A percentile compares a stretch with the other conserved stretches of the same genome.
Evolutionary conservation across 2,797 vertebrate genomes (phyloP).

Genomic region (Eulemur coronatus): DNA sequence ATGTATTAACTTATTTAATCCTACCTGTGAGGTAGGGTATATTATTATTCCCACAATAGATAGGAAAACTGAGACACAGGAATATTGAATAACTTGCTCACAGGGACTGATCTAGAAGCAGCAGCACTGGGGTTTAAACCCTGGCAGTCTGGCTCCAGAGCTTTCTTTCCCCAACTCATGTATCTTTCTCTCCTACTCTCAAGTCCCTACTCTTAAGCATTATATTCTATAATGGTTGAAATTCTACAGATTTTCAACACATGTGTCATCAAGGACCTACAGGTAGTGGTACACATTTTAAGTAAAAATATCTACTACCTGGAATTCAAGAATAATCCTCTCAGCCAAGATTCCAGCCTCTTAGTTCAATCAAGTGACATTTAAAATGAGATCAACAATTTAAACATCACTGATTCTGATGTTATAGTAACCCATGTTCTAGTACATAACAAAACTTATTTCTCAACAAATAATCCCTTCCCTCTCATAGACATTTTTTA

Average conservation of each 20-base stretch:
- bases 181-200: not conserved
- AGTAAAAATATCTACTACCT: not conserved
- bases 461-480: not conserved
- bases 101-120: not conserved
- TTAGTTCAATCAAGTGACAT: conserved; percentile 6
- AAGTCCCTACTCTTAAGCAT: not conserved
- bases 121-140: not conserved
- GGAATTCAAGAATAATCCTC: not conserved
- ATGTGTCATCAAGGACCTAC: not conserved
- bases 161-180: no score
- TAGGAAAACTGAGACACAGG: not conserved
- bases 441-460: not conserved
- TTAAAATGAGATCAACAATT: not conserved
- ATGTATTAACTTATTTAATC: not conserved
- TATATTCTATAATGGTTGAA: not conserved
- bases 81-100: not conserved
- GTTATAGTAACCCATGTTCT: not conserved
- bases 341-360: not conserved
- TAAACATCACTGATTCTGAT: not conserved
- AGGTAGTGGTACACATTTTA: not conserved
- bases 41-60: not conserved
- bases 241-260: not conserved
- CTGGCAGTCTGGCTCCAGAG: not conserved
- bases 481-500: not conserved
- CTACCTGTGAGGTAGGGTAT: not conserved